Conservation (phyloP, 2,888 invertebrate species). For the Tribolium freemani region DNA sequence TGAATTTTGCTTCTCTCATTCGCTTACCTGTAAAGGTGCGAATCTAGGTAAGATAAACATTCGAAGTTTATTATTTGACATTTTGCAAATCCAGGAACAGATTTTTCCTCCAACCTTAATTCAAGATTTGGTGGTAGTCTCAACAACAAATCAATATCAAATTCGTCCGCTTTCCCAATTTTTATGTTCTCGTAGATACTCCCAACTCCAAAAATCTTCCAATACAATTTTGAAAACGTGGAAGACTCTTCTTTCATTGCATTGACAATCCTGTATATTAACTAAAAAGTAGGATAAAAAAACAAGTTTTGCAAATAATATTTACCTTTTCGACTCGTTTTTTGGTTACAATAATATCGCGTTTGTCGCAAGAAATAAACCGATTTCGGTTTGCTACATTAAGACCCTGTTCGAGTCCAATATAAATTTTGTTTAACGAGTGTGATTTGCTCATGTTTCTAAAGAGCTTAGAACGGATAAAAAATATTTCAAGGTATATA, state of each 20-base stretch:
- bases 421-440: neutral
- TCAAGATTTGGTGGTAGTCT: neutral
- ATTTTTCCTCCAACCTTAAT: neutral
- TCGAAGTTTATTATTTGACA: neutral
- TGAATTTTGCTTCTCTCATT: neutral
- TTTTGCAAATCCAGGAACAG: neutral
- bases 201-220: conserved; percentile 1
- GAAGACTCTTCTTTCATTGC: neutral
- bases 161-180: conserved; percentile 3
- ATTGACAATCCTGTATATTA: neutral
- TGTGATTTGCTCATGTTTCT: no score
- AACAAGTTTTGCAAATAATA: neutral
- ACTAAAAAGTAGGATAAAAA: neutral
- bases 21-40: neutral
- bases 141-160: conserved; percentile 7
- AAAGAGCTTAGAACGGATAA: no score
- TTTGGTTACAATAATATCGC: neutral
- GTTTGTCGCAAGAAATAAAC: conserved; percentile 2
- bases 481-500: no score
- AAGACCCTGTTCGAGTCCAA: neutral
- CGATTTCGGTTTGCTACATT: neutral
- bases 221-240: neutral
- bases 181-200: conserved; percentile 5
- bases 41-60: neutral
- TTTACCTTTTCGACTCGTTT: neutral